Base-by-base conservation (phyloP, 2,113 vertebrate genomes). In the Sapayoa aenigma region DNA sequence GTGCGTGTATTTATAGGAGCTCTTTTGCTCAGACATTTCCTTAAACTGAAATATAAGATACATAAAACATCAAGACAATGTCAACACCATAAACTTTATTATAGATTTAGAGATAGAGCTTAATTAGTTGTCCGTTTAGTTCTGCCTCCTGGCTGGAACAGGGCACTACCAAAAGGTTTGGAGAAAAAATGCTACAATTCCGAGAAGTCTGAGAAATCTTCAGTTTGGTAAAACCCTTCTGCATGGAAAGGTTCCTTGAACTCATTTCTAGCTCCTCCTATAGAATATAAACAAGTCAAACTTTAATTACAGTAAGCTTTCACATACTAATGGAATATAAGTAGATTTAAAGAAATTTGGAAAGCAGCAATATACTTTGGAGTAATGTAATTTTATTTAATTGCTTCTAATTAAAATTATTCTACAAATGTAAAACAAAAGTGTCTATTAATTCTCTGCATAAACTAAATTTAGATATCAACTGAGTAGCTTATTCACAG, bases 321-420 rank as follows among this genome's bases (percentile, higher is more conserved):
- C 72, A 55, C 31, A 73, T 78, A 84, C 82, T 74, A 76, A 79
- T 52, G 74, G 75, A 76, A 74, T 79, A 50, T 21, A 83, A 59
- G 68, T 65, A 93, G 79, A 62, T 59, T 56, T 93, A 31, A 85
- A 93, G 31, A 75, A 91, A 49, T 35, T 53, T 84, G 69, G 75
- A 94, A 95, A 97, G 89, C 84, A 87, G 89, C 59, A 87, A 95
- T 96, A 90, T 80, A 80, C 82, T 77, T 92, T 56, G 49, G 80
- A 94, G 73, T 59, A 59, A 85, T 80, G 78, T 49, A 89, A 94
- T 72, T 69, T 79, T 93, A 91, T 91, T 90, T 80, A 97, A 95
- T 92, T 92, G 82, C 90, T 91, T 77, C 92, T 58, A 93, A 93
- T 96, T 91, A 87, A 95, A 94, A 92, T 79, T 56, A 77, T 96